Percentiles rank a stretch among this genome's conserved stretches.
Conservation (phyloP, 2,113 vertebrate genomes). For the Pithys albifrons region DNA sequence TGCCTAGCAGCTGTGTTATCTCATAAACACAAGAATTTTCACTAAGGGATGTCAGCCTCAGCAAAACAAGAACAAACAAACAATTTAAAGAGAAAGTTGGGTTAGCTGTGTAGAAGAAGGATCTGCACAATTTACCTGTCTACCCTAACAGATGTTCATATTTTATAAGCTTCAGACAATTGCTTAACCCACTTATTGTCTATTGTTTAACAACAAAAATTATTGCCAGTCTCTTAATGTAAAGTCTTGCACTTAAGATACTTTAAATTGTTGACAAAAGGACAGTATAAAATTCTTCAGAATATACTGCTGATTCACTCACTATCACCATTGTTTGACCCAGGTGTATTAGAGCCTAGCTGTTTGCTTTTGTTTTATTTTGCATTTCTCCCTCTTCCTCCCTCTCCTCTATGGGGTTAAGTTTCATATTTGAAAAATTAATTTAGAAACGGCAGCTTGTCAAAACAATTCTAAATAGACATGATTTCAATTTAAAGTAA, state of each 20-base stretch:
- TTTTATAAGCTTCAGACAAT: constrained; percentile 33
- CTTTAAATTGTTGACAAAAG: constrained; percentile 1
- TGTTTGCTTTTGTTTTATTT: neutral
- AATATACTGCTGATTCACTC: neutral
- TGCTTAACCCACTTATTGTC: constrained; percentile 9
- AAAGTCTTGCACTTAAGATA: neutral
- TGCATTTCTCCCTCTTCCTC: neutral
- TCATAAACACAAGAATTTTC: constrained; percentile 56
- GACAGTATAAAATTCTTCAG: neutral
- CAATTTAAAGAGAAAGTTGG: constrained; percentile 57
- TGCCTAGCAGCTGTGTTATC: constrained; percentile 58
- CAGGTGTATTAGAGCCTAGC: neutral
- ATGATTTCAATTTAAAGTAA: neutral
- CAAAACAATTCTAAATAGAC: neutral
- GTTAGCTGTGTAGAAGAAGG: constrained; percentile 10
- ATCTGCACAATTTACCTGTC: neutral
- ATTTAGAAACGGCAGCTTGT: neutral
- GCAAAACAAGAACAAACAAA: constrained; percentile 54
- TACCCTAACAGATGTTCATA: neutral
- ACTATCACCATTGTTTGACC: neutral
- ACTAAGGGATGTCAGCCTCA: constrained; percentile 24
- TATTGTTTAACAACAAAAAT: constrained; percentile 53
- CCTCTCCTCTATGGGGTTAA: neutral
- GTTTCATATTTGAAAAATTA: neutral
- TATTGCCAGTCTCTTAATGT: neutral